Base-by-base conservation (phyloP, 2,797 vertebrate species). In the Poeciliopsis turneri region DNA sequence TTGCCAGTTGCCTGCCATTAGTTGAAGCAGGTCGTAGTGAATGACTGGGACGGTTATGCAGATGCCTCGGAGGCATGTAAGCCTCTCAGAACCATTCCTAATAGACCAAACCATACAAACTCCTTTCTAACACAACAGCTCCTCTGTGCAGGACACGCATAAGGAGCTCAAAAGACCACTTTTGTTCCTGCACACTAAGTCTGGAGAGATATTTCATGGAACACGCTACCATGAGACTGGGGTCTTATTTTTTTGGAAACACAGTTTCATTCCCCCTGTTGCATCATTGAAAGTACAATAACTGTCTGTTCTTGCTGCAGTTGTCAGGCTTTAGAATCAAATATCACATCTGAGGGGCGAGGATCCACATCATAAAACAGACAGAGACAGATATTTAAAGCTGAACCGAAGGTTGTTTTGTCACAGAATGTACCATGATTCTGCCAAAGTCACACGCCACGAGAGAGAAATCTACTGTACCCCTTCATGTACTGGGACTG, bases 171-270 rank as follows among this genome's bases (percentile, higher is more conserved):
- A 95, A 94, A 92, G 94, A 89, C 89, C 90, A 92, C 94, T 94
- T 93, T 95, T 96, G 95, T 96, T 93, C 91, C 87, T 57, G 72
- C 87, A 91, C 85, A 86, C 90, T 87, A 94, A 93, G 87, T 92
- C 90, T 84, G 82, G 87, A 87, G 85, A 84, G 89, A 92, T 91
- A 92, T 89, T 90, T 92, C 82, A 85, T 87, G 88, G 93, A 91
- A 88, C 90, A 89, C 78, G 89, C 90, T 88, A 92, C 89, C 88
- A 91, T 92, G 88, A 92, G 87, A 92, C 83, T 71, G 84, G 91
- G 81, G 3, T 53, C 51, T 82, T 88, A 41, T 92, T 93, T 93
- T 53, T 25, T 53, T 90, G 83, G 73, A 18, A 91, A 92, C 82
- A 82, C 79, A 90, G 82, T 82, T 78, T 83, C 89, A 90, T 82